Conservation (phyloP, 2,888 invertebrate genomes). For the Chalcis sispes region DNA sequence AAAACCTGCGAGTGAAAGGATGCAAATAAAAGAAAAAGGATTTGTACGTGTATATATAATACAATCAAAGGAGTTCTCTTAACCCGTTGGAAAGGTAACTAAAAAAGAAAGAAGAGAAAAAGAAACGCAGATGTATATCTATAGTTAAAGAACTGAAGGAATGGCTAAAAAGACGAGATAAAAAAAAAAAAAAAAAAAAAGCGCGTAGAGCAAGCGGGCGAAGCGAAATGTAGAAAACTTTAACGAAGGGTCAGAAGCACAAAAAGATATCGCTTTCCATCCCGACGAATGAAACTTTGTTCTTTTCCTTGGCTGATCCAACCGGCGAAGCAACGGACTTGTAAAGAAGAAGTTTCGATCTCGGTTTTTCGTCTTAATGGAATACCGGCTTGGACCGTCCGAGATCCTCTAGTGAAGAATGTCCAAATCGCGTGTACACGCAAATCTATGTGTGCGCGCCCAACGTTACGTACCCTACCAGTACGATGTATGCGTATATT, state of each 20-base stretch:
- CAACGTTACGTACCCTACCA: too few relatives aligned
- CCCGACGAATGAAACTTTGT: conserved; percentile 34
- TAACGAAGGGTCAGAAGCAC: conserved; percentile 22
- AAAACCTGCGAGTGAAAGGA: conserved; percentile 21
- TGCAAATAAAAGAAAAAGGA: conserved; percentile 10
- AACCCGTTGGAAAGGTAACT: background rate
- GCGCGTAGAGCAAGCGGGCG: background rate
- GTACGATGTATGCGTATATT: too few relatives aligned
- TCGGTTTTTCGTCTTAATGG: conserved; percentile 30
- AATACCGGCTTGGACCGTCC: too few relatives aligned
- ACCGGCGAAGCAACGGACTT: background rate
- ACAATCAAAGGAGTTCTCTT: conserved; percentile 27
- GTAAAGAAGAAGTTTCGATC: conserved; percentile 8
- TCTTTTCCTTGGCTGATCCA: background rate
- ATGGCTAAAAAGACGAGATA: background rate
- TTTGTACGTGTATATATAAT: background rate
- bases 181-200: background rate
- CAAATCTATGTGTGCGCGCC: too few relatives aligned
- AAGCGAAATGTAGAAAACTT: conserved; percentile 28
- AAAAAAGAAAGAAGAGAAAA: conserved; percentile 5
- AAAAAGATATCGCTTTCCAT: conserved; percentile 33
- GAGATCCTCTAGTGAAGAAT: conserved; percentile 37
- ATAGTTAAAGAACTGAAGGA: background rate
- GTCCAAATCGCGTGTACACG: conserved; percentile 27
- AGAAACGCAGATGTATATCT: background rate